phyloP scores from a whole-genome alignment of 2,113 vertebrate species.

The Caretta caretta region DNA sequence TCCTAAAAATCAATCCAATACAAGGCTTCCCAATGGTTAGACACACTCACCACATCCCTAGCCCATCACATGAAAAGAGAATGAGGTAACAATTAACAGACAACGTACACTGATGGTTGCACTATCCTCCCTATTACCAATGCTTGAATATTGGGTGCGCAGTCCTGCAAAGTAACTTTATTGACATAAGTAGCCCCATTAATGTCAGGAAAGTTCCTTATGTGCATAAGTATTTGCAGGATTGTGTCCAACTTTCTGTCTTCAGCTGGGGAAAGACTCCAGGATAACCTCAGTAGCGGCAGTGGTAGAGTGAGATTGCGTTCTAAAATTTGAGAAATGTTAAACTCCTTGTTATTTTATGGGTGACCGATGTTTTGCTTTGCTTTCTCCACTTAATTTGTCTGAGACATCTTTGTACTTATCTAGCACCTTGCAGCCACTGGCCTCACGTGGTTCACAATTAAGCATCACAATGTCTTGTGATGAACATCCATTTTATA shows the following conservation, averaged over 20 bases:
- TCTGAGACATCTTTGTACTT: no score
- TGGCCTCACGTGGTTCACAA: not conserved
- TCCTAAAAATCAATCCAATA: not conserved
- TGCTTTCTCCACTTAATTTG: not conserved
- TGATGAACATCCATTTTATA: not conserved
- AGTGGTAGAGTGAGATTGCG: not conserved
- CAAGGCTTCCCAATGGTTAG: not conserved
- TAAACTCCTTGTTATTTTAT: not conserved
- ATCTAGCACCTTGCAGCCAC: not conserved
- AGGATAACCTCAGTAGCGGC: not conserved
- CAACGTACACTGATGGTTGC: not conserved
- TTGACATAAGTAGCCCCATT: not conserved
- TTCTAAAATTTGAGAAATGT: not conserved
- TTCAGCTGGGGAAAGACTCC: not conserved
- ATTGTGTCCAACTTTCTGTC: not conserved
- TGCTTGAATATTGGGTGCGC: not conserved
- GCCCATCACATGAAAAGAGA: not conserved
- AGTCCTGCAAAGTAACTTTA: not conserved
- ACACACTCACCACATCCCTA: not conserved
- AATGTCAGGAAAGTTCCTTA: not conserved
- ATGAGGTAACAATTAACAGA: not conserved
- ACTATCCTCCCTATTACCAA: not conserved
- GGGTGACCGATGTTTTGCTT: not conserved
- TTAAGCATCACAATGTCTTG: not conserved
- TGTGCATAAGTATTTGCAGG: not conserved